These are phyloP conservation scores for Dolichotis patagonum DNA, from an alignment of 2,113 vertebrate genomes.

Conservation along the genomic window DNA sequence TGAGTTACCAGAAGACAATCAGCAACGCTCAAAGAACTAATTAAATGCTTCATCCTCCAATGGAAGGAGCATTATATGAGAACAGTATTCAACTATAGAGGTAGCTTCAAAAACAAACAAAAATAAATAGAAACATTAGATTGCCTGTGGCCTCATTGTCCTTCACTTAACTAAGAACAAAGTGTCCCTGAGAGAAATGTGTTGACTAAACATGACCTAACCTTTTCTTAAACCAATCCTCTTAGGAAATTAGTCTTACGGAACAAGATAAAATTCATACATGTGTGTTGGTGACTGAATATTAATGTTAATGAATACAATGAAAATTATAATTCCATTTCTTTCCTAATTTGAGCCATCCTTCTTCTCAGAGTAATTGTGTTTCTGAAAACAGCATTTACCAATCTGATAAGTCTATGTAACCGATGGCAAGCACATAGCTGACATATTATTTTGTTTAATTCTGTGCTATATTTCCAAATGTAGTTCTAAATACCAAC, in stretches of 20 bases:
- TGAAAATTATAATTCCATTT: neutral
- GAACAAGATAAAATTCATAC: neutral
- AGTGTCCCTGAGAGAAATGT: neutral
- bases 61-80: neutral
- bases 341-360: neutral
- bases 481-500: neutral
- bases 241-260: neutral
- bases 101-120: neutral
- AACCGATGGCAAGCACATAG: neutral
- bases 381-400: neutral
- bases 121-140: neutral
- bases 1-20: neutral
- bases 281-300: neutral
- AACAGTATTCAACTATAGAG: neutral
- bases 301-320: neutral
- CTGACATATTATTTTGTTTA: neutral
- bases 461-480: neutral
- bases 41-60: constrained; percentile 34
- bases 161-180: neutral
- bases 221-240: neutral
- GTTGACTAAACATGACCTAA: neutral
- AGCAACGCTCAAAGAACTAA: constrained; percentile 42
- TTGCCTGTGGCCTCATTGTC: neutral
- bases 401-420: neutral
- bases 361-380: neutral